phyloP scores from a whole-genome alignment of 1,140 invertebrate species.

The Lutraria rhynchaena region DNA sequence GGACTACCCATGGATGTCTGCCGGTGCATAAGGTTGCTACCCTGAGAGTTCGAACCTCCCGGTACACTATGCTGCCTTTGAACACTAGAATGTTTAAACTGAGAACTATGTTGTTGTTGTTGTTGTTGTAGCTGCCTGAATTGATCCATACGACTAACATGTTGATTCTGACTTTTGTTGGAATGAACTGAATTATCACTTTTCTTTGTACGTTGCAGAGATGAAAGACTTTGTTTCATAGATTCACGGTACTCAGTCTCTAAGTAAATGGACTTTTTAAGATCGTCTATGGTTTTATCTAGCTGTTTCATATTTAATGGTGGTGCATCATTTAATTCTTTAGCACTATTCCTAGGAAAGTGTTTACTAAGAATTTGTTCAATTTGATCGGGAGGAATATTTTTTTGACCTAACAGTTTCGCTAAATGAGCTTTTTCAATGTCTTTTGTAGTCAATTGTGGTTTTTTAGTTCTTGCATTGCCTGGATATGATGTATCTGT shows the following conservation, averaged over 20 bases:
- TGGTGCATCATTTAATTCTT: constrained; percentile 33
- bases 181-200: background rate
- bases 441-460: constrained; percentile 17
- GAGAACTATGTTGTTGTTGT: background rate
- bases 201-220: background rate
- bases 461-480: background rate
- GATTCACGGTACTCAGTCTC: constrained; percentile 43
- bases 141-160: constrained; percentile 19
- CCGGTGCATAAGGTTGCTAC: constrained; percentile 7
- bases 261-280: constrained; percentile 51
- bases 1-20: constrained; percentile 24
- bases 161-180: background rate
- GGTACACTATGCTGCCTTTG: constrained; percentile 38
- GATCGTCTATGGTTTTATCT: constrained; percentile 49
- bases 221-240: constrained; percentile 30
- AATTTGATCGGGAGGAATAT: constrained; percentile 35
- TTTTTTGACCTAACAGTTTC: constrained; percentile 47
- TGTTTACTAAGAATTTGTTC: constrained; percentile 32
- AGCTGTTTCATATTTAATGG: constrained; percentile 48
- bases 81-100: background rate
- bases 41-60: background rate
- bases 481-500: too few relatives aligned
- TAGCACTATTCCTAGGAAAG: constrained; percentile 33
- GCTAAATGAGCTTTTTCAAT: constrained; percentile 51
- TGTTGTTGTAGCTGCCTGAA: constrained; percentile 1